Base-by-base conservation (phyloP, 2,113 vertebrate species). In the Hippopotamus amphibius region DNA sequence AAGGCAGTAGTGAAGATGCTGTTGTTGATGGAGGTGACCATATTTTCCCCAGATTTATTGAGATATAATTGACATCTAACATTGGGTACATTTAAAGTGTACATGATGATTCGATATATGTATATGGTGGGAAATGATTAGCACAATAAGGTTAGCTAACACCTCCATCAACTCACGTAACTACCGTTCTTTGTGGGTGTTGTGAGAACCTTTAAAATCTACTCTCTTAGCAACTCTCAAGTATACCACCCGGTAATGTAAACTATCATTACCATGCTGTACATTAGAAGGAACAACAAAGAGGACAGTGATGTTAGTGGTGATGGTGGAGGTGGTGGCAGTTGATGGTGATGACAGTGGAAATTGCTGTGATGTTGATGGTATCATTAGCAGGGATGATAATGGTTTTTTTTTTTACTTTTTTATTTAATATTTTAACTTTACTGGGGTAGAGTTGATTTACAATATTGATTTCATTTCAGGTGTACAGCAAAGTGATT, bases 241-340 rank as follows among this genome's bases (percentile, higher is more conserved):
- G 82, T 15, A 16, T 48, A 16, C 59, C 46, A 48, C 37, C 55
- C 7, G 7, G 43, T 30, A 33, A 10, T 65, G 48, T 28, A 57
- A 65, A 59, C 21, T 8, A 17, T 22, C 7, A 43, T 41, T 28
- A 28, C 71, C 24, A 21, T 3, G 69, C n/a, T 22, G 15, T 61
- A 21, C 22, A 3, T n/a, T 16, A 22, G 41, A 59, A 37, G 59
- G 50, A 55, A 26, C 7, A 30, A 63, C 5, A 7, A n/a, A 1
- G 33, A 30, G 26, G 22, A 17, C 2, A 0, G 7, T 12, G 46
- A 33, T 14, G 37, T 13, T 48, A 28, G 8, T 11, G 50, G 0
- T 37, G 68, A 6, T 5, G 16, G 50, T 24, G 7, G 43, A n/a
- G 43, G 43, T 37, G 41, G 13, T 10, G 10, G 28, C 16, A 5